phyloP scores from a whole-genome alignment of 2,888 invertebrate species.

The Melanotus villosus region DNA sequence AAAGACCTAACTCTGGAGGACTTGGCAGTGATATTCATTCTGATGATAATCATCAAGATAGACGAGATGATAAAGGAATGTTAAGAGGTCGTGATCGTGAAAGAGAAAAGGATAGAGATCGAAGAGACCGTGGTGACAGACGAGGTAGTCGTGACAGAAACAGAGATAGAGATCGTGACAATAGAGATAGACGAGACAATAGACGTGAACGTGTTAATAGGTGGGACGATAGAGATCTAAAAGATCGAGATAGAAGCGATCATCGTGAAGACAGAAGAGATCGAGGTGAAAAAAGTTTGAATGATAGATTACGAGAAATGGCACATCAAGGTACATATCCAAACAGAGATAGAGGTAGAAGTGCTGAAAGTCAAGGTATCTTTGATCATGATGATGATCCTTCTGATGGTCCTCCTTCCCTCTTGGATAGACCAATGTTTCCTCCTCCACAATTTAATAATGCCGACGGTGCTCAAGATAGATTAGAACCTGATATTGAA shows the following conservation, averaged over 20 bases:
- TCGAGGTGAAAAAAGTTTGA: conserved; percentile 60
- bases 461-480: conserved; percentile 55
- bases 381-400: conserved; percentile 48
- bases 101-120: conserved; percentile 62
- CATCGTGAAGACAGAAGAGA: conserved; percentile 61
- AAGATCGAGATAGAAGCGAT: conserved; percentile 49
- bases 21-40: conserved; percentile 41
- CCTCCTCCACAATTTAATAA: conserved; percentile 51
- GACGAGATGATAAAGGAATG: conserved; percentile 46
- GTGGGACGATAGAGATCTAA: conserved; percentile 48
- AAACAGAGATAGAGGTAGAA: conserved; percentile 43
- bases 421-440: conserved; percentile 65
- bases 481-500: conserved; percentile 56
- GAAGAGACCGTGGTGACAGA: conserved; percentile 60
- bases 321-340: conserved; percentile 49
- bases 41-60: conserved; percentile 57
- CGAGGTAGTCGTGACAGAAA: conserved; percentile 56
- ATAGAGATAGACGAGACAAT: conserved; percentile 61
- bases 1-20: conserved; percentile 33
- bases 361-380: conserved; percentile 24
- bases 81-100: conserved; percentile 63
- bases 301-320: conserved; percentile 57
- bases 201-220: conserved; percentile 60
- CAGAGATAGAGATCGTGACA: conserved; percentile 61
- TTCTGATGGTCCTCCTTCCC: conserved; percentile 62